Conservation (phyloP, 2,113 vertebrate species). For the Trachemys scripta region DNA sequence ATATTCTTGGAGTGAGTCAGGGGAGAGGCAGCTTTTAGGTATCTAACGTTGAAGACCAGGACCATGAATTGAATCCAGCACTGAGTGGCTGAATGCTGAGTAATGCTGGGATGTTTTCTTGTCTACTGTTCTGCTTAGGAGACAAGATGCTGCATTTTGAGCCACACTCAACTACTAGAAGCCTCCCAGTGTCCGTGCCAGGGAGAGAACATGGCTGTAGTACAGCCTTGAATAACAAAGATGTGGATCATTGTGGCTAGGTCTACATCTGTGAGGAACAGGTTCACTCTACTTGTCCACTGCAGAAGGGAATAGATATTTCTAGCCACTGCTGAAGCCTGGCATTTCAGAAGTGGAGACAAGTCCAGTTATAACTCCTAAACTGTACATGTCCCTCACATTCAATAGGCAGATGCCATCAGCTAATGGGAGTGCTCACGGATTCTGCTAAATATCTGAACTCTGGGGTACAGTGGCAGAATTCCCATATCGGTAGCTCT, state of each 20-base stretch:
- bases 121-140: background rate
- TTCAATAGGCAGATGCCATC: fast-evolving
- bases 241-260: background rate
- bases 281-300: background rate
- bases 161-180: background rate
- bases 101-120: fast-evolving
- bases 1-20: background rate
- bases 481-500: background rate
- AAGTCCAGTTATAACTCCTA: fast-evolving
- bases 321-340: fast-evolving
- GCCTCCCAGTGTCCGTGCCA: background rate
- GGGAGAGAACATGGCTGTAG: background rate
- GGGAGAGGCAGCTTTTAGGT: background rate
- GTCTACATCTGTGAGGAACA: background rate
- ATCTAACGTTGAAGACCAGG: background rate
- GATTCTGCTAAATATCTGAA: background rate
- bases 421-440: background rate
- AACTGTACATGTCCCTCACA: fast-evolving
- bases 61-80: background rate
- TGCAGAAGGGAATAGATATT: background rate
- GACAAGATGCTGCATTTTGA: fast-evolving
- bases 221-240: background rate
- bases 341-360: background rate
- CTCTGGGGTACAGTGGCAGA: background rate
- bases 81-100: background rate